A percentile compares a stretch with the other conserved stretches of the same genome.
Conservation (phyloP, 2,113 vertebrate genomes). For the Prunella himalayana region DNA sequence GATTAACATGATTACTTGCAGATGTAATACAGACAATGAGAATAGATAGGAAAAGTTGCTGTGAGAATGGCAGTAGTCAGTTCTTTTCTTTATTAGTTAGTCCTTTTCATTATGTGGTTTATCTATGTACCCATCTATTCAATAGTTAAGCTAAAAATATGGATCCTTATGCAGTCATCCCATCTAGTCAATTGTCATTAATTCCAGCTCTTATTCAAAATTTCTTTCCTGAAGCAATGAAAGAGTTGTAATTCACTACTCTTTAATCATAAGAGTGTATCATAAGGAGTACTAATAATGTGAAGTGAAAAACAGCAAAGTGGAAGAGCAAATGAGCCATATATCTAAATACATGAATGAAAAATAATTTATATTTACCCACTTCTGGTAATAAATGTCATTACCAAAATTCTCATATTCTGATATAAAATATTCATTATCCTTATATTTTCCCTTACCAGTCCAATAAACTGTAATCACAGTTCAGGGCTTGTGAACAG, state of each 20-base stretch:
- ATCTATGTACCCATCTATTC: not conserved
- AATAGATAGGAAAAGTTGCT: not conserved
- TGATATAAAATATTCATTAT: not conserved
- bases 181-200: not conserved
- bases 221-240: not conserved
- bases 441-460: not conserved
- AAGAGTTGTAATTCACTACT: not conserved
- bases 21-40: not conserved
- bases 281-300: not conserved
- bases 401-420: not conserved
- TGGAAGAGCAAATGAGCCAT: not conserved
- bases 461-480: not conserved
- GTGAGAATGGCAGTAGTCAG: not conserved
- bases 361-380: not conserved
- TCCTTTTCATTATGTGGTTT: not conserved
- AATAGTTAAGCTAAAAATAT: not conserved
- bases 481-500: not conserved
- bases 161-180: not conserved
- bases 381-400: not conserved
- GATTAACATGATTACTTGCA: not conserved
- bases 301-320: not conserved
- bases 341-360: not conserved
- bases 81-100: not conserved
- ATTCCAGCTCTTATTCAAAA: not conserved
- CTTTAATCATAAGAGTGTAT: not conserved